Evolutionary conservation across 2,888 invertebrate genomes (phyloP).

Genomic region (Tetrapedia diversipes): DNA sequence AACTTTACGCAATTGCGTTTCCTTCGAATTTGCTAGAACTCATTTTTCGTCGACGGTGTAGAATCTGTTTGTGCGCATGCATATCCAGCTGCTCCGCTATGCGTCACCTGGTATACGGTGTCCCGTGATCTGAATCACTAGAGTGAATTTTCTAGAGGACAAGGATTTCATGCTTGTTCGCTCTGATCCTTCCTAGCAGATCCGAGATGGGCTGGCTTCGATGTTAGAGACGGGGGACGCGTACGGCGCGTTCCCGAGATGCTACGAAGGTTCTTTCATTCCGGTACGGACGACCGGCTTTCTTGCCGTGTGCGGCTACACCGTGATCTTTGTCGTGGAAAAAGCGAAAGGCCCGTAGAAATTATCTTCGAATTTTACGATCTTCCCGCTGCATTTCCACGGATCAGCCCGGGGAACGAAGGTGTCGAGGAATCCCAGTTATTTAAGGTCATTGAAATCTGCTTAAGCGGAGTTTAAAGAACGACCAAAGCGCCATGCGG

Average conservation of each 20-base stretch:
- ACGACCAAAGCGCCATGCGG: constrained; percentile 33
- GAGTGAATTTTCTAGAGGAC: constrained; percentile 14
- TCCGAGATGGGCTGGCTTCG: background rate
- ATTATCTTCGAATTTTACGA: constrained; percentile 53
- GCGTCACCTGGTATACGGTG: background rate
- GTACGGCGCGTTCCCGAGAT: constrained; percentile 9
- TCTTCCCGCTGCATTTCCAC: constrained; percentile 22
- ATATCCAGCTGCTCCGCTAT: constrained; percentile 6
- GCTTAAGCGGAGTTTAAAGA: constrained; percentile 44
- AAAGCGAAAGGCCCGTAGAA: constrained; percentile 13
- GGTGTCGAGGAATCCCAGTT: constrained; percentile 56
- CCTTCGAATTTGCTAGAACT: constrained; percentile 65
- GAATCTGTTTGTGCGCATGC: too few relatives aligned
- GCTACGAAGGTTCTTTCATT: constrained; percentile 11
- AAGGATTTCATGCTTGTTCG: constrained; percentile 16
- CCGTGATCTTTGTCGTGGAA: constrained; percentile 16
- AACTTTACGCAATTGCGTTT: constrained; percentile 62
- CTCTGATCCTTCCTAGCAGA: constrained; percentile 4
- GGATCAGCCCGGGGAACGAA: constrained; percentile 42
- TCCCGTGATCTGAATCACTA: constrained; percentile 10
- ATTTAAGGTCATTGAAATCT: constrained; percentile 55
- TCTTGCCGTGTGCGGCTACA: background rate
- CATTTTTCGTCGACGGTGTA: constrained; percentile 62
- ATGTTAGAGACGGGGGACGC: background rate
- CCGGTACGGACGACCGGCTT: background rate